Evolutionary conservation across 2,888 invertebrate species (phyloP).

Genomic region (Heliconius ismenius): DNA sequence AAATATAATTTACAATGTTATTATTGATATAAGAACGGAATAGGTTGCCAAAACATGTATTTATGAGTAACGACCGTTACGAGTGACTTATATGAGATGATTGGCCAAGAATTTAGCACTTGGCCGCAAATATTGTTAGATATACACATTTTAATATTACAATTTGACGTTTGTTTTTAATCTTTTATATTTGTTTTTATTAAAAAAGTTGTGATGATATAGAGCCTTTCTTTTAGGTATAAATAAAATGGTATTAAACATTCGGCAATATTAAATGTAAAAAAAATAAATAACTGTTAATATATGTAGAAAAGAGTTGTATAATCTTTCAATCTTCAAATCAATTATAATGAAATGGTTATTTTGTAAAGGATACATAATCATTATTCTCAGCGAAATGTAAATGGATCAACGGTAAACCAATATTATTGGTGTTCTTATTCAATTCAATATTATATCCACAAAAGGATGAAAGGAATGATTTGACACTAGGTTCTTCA

Average conservation of each 20-base stretch:
- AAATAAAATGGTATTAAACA: background rate
- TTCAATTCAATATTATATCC: too few species aligned
- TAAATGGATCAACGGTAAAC: too few species aligned
- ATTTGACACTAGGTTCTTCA: too few species aligned
- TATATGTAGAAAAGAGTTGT: too few species aligned
- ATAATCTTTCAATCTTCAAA: too few species aligned
- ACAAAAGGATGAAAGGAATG: too few species aligned
- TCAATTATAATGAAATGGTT: too few species aligned
- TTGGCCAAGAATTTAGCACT: slow-evolving; percentile 37
- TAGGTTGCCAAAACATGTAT: slow-evolving; percentile 38
- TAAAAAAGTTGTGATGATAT: background rate
- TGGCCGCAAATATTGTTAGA: slow-evolving; percentile 27
- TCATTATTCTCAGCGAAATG: too few species aligned
- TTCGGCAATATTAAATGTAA: too few species aligned
- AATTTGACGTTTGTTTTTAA: background rate
- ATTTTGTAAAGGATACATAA: too few species aligned
- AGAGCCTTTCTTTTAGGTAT: background rate
- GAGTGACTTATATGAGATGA: slow-evolving; percentile 32
- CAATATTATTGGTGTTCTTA: too few species aligned
- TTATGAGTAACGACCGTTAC: slow-evolving; percentile 37
- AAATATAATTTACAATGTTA: slow-evolving; percentile 28
- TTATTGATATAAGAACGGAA: slow-evolving; percentile 28
- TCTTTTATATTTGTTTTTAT: background rate
- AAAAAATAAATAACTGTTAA: too few species aligned
- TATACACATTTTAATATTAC: background rate